These are phyloP conservation scores for Pemphigus obesinymphae DNA, from an alignment of 1,140 invertebrate species.

Conservation along the genomic window DNA sequence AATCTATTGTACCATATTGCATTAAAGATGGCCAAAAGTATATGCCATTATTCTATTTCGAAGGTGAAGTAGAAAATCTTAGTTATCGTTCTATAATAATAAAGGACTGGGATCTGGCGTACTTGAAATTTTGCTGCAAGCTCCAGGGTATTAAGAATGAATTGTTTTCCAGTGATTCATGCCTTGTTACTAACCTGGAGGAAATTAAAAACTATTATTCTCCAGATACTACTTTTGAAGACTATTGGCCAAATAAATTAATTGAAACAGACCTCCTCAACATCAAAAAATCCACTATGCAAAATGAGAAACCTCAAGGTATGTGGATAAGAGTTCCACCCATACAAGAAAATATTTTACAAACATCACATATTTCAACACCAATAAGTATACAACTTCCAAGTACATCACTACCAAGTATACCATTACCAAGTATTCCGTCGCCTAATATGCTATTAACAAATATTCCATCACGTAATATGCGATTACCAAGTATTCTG, in stretches of 20 bases:
- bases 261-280: constrained; percentile 69
- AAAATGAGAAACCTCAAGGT: neutral
- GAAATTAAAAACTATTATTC: constrained; percentile 89
- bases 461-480: no score
- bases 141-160: constrained; percentile 87
- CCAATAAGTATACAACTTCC: no score
- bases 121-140: constrained; percentile 90
- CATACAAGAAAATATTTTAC: constrained; percentile 12
- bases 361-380: neutral
- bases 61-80: constrained; percentile 83
- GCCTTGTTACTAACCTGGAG: constrained; percentile 78
- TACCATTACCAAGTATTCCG: no score
- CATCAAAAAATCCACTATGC: constrained; percentile 46
- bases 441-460: no score
- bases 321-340: constrained; percentile 45
- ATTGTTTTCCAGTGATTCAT: constrained; percentile 80
- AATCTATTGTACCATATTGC: constrained; percentile 89
- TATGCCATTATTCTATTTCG: constrained; percentile 90
- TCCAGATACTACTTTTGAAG: constrained; percentile 79
- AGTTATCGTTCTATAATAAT: constrained; percentile 77
- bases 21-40: constrained; percentile 75
- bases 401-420: neutral
- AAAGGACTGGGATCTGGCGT: no score
- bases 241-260: constrained; percentile 85
- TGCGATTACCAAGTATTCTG: no score